Conservation (phyloP, 2,888 invertebrate genomes). For the Lochmaea capreae region DNA sequence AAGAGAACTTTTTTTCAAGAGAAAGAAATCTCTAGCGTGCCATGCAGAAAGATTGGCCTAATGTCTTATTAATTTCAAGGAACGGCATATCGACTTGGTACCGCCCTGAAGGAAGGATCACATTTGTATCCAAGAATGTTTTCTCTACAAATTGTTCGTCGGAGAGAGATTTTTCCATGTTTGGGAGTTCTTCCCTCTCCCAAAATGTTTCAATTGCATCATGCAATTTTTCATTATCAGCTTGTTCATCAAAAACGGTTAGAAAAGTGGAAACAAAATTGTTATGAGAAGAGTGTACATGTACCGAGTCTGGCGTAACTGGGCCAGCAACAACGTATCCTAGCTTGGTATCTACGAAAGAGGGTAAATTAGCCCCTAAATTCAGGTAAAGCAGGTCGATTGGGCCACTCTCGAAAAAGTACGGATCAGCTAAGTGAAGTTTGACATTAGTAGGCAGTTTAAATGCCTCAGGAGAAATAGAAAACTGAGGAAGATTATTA, state of each 20-base stretch:
- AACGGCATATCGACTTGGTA: too few species aligned
- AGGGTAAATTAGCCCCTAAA: not conserved
- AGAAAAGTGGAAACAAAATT: not conserved
- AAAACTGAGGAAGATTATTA: not conserved
- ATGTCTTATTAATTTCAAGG: too few species aligned
- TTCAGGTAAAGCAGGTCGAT: not conserved
- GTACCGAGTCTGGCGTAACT: too few species aligned
- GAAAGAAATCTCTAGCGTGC: not conserved
- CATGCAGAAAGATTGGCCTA: too few species aligned
- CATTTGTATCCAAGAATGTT: not conserved
- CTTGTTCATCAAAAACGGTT: not conserved
- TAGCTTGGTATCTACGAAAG: not conserved
- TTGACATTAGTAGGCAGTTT: not conserved
- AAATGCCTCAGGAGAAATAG: not conserved
- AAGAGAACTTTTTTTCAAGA: not conserved
- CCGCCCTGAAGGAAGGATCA: not conserved
- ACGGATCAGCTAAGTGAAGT: not conserved
- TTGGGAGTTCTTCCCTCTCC: not conserved
- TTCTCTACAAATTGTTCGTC: not conserved
- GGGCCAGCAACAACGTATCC: not conserved
- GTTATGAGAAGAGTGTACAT: too few species aligned
- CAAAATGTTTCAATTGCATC: not conserved
- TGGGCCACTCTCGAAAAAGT: not conserved
- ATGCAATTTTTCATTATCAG: not conserved
- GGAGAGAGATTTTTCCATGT: not conserved